Evolutionary conservation across 2,113 vertebrate species (phyloP).

Genomic region (Bombycilla garrulus): DNA sequence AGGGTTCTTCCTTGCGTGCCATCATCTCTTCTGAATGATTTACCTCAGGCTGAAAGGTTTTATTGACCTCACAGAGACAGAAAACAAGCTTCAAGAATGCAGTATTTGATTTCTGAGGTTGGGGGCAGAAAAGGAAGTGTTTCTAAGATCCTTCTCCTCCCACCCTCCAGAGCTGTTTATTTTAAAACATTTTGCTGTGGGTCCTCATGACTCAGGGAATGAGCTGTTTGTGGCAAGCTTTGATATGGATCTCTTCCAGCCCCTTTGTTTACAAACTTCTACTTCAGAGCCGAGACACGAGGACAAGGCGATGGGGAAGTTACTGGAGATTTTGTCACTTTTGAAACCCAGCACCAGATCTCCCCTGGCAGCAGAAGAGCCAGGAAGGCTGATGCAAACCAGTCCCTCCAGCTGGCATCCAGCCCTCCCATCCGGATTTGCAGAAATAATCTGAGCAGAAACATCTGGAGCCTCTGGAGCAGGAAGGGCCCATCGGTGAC

Average conservation of each 20-base stretch:
- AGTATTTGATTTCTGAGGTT: background rate
- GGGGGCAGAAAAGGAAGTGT: constrained; percentile 2
- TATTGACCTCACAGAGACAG: background rate
- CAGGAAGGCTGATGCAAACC: background rate
- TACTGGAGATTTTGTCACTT: background rate
- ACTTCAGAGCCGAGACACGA: background rate
- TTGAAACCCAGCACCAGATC: background rate
- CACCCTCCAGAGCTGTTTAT: background rate
- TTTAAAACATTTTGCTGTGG: background rate
- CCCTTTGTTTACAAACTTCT: constrained; percentile 35
- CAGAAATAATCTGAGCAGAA: constrained; percentile 25
- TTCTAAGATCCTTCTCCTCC: background rate
- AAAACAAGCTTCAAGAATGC: background rate
- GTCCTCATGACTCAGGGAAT: constrained; percentile 20
- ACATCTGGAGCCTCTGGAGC: constrained; percentile 26
- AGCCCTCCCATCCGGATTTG: background rate
- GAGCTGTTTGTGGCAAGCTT: constrained; percentile 2
- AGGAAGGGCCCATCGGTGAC: background rate
- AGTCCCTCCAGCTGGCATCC: background rate
- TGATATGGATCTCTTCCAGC: constrained; percentile 6
- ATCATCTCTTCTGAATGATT: background rate
- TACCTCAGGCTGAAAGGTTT: background rate
- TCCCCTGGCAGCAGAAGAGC: background rate
- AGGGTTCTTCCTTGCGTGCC: background rate
- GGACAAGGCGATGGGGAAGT: constrained; percentile 4